These are phyloP conservation scores for Solenopsis invicta DNA, from an alignment of 1,140 invertebrate genomes.

Conservation along the genomic window DNA sequence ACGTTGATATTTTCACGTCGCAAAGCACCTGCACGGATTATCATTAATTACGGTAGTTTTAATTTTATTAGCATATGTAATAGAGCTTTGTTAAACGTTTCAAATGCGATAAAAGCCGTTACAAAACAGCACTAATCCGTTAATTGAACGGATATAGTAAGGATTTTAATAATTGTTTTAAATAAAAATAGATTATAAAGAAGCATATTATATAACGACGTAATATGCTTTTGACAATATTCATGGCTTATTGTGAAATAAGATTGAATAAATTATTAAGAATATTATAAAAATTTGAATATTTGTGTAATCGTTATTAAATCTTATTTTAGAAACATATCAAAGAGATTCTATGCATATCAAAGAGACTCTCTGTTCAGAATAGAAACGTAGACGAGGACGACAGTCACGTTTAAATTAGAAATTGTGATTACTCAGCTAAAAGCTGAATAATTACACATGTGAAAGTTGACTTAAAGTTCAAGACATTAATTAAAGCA, in stretches of 20 bases:
- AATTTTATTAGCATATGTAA: slow-evolving; percentile 13
- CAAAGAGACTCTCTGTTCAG: no score
- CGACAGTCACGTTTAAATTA: slow-evolving; percentile 1
- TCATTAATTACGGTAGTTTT: slow-evolving; percentile 22
- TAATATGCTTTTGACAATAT: neutral
- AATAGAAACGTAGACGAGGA: no score
- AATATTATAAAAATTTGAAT: neutral
- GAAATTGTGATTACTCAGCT: neutral
- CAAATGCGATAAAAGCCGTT: neutral
- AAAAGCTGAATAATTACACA: neutral
- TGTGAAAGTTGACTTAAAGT: neutral
- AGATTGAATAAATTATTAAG: slow-evolving; percentile 6
- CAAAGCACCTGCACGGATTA: neutral
- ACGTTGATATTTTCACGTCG: slow-evolving; percentile 5
- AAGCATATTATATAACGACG: neutral
- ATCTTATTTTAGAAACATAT: neutral
- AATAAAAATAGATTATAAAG: no score
- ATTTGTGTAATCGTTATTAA: neutral
- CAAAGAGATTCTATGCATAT: no score
- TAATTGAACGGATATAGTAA: slow-evolving; percentile 1
- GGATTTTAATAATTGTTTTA: neutral
- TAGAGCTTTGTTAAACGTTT: neutral
- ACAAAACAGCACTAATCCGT: neutral
- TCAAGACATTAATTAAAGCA: neutral
- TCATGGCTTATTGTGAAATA: neutral